phyloP scores from a whole-genome alignment of 1,140 invertebrate species.

The Neodiprion pinetum region DNA sequence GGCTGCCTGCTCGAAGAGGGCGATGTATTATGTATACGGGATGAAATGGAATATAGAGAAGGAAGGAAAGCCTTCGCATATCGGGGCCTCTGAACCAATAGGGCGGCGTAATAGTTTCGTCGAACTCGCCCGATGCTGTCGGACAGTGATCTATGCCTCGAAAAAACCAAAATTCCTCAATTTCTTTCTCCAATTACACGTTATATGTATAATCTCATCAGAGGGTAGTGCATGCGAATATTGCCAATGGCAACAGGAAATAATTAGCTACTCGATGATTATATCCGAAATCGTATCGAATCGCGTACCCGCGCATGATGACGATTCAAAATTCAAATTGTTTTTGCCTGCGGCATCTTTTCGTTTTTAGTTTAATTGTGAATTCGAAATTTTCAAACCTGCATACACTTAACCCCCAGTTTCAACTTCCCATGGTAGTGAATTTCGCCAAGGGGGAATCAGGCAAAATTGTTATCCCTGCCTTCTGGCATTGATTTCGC shows the following conservation, averaged over 20 bases:
- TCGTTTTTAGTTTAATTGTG: not conserved
- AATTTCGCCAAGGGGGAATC: too few relatives aligned
- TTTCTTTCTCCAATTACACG: not conserved
- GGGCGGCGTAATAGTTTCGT: slow-evolving; percentile 43
- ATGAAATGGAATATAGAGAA: slow-evolving; percentile 44
- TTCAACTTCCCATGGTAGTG: too few relatives aligned
- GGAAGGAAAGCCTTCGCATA: slow-evolving; percentile 32
- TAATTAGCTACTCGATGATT: not conserved
- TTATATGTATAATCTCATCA: not conserved
- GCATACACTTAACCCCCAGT: too few relatives aligned
- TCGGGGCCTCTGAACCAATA: slow-evolving; percentile 49
- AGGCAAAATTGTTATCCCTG: too few relatives aligned
- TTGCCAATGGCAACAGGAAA: not conserved
- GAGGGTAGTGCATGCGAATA: not conserved
- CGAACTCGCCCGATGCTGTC: not conserved
- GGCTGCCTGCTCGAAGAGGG: slow-evolving; percentile 31
- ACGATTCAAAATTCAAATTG: not conserved
- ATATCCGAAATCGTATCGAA: not conserved
- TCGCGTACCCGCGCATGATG: not conserved
- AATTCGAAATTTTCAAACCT: too few relatives aligned
- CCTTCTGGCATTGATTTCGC: too few relatives aligned
- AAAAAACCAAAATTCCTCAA: not conserved
- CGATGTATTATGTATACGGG: slow-evolving; percentile 53
- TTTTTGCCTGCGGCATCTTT: not conserved
- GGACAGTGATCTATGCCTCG: not conserved